phyloP scores from a whole-genome alignment of 2,113 vertebrate genomes.

The Smithornis capensis region DNA sequence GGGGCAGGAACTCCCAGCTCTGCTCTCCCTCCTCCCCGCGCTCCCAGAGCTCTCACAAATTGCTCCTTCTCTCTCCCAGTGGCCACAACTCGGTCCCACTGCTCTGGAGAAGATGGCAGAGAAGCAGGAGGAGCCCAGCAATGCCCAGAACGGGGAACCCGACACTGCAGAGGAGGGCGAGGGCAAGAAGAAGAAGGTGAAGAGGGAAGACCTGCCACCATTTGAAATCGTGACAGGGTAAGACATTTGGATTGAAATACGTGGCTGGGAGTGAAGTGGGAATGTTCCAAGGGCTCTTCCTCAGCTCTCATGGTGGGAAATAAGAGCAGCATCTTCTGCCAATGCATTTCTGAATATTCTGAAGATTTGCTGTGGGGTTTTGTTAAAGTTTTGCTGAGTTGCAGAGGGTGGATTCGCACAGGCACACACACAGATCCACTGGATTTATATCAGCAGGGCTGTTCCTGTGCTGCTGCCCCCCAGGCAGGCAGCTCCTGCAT shows the following conservation, averaged over 20 bases:
- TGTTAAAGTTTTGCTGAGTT: not conserved
- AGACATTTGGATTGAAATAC: not conserved
- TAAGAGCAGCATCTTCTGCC: not conserved
- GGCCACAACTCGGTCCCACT: not conserved
- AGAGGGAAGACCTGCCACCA: constrained; percentile 84
- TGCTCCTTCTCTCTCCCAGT: not conserved
- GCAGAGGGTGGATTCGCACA: not conserved
- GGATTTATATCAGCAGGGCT: not conserved
- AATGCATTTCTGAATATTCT: not conserved
- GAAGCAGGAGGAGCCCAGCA: constrained; percentile 69
- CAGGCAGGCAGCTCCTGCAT: not conserved
- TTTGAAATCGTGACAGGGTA: constrained; percentile 92
- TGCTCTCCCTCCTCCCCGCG: not conserved
- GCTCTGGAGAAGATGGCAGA: constrained; percentile 69
- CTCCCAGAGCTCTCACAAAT: constrained; percentile 20
- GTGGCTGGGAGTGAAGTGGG: not conserved
- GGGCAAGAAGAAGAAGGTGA: constrained; percentile 65
- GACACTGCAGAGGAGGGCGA: constrained; percentile 35
- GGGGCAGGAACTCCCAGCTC: constrained; percentile 44
- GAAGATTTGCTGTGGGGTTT: not conserved
- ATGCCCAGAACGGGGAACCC: constrained; percentile 66
- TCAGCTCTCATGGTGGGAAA: not conserved
- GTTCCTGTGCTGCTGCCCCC: not conserved
- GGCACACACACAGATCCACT: not conserved
- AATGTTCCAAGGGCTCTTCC: not conserved